phyloP scores from a whole-genome alignment of 2,113 vertebrate species.

The Lophura nycthemera region DNA sequence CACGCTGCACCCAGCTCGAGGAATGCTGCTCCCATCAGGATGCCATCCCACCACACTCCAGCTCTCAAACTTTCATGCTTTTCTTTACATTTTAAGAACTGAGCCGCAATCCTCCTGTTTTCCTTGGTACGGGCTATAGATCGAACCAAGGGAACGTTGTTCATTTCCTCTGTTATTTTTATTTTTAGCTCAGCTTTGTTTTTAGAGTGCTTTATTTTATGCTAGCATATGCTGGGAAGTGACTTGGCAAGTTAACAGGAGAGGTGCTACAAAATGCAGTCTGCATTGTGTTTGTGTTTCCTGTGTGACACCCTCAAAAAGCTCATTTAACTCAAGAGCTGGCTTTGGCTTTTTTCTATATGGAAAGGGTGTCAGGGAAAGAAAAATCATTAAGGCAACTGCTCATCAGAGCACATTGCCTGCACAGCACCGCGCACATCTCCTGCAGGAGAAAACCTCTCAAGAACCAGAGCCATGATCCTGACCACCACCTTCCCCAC shows the following conservation, averaged over 20 bases:
- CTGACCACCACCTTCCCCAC: background rate
- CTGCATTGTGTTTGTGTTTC: conserved; percentile 20
- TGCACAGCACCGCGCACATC: background rate
- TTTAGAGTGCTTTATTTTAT: conserved; percentile 46
- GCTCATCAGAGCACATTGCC: background rate
- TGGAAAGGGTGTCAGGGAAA: background rate
- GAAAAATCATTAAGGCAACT: background rate
- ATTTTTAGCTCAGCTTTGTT: conserved; percentile 46
- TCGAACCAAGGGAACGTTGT: conserved; percentile 4
- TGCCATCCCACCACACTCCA: background rate
- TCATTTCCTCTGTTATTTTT: background rate
- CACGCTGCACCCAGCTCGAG: background rate
- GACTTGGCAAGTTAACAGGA: conserved; percentile 20
- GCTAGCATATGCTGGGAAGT: conserved; percentile 43
- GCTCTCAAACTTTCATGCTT: background rate
- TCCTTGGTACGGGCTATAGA: background rate
- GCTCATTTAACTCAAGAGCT: conserved; percentile 3
- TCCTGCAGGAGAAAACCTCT: background rate
- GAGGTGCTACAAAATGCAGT: conserved; percentile 44
- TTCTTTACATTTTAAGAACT: background rate
- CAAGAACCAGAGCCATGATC: background rate
- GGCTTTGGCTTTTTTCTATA: background rate
- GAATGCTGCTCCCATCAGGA: background rate
- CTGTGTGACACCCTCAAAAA: conserved; percentile 3
- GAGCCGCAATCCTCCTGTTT: background rate